Evolutionary conservation across 2,888 invertebrate genomes (phyloP).

Genomic region (Caenorhabditis sp.): DNA sequence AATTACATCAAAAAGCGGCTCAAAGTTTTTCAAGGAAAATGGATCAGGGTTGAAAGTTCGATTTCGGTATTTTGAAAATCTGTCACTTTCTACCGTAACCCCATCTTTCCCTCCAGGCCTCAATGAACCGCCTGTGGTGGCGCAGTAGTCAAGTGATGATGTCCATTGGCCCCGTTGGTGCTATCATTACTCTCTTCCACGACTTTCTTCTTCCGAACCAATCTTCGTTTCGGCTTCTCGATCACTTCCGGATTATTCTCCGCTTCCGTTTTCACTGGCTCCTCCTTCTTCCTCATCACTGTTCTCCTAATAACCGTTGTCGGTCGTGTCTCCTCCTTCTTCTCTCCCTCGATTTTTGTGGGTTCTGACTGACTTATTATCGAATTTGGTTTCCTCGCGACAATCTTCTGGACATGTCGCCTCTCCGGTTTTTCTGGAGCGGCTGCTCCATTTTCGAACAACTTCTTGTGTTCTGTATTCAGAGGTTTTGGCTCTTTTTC

Average conservation of each 20-base stretch:
- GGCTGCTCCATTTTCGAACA: constrained; percentile 32
- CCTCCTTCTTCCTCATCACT: constrained; percentile 55
- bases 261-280: not conserved
- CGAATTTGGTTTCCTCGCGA: constrained; percentile 52
- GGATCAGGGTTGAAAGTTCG: too few species aligned
- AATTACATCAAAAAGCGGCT: constrained; percentile 17
- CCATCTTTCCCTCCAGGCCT: not conserved
- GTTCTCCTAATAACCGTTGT: constrained; percentile 62
- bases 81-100: not conserved
- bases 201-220: constrained; percentile 53
- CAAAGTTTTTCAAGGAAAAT: not conserved
- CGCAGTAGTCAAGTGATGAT: constrained; percentile 28
- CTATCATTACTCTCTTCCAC: constrained; percentile 23
- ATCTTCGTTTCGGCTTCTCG: constrained; percentile 40
- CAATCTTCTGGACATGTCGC: constrained; percentile 36
- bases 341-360: constrained; percentile 39
- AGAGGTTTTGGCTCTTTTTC: constrained; percentile 59
- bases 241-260: constrained; percentile 12
- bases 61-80: too few species aligned
- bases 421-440: constrained; percentile 11
- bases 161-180: constrained; percentile 8
- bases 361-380: constrained; percentile 20
- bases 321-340: constrained; percentile 51
- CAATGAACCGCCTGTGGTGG: constrained; percentile 55
- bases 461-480: constrained; percentile 40